Base-by-base conservation (phyloP, 2,797 vertebrate genomes). In the Vipera ursinii region DNA sequence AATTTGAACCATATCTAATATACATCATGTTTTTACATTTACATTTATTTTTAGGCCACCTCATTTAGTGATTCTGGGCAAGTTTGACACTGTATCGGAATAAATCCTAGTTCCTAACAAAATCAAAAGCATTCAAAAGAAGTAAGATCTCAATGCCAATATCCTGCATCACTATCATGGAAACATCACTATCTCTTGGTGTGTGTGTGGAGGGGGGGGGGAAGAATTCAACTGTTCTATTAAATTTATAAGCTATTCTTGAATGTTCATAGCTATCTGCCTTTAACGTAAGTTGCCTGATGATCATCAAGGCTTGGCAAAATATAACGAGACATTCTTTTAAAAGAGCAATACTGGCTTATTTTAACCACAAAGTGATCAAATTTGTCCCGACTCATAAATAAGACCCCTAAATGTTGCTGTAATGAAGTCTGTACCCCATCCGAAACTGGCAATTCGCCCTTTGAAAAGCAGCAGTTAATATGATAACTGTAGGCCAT, bases 381-480 rank as follows among this genome's bases (percentile, higher is more conserved):
- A 90, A 26, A 53, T 38, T 55, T 69, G 10, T 0, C 87, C 12
- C 0, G 61, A 73, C 73, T 55, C 86, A 92, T 93, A 90, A 96
- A 91, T 53, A 87, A 60, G 63, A 91, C 38, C 88, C 85, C 38
- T 44, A 63, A 86, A 88, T 24, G 0, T 13, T 3, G 69, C 61
- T 96, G 94, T 92, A 90, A 51, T n/a, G 93, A 96, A n/a, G 87
- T 92, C 55, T 61, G 24, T 73, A 88, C 82, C 3, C 51, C 69
- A 88, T 60, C 85, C 57, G 20, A 85, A 48, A 90, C 24, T 2
- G 24, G 90, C 22, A 0, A 0, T 0, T 89, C 57, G 44, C 5
- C 5, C 61, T 93, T 95, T 69, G 90, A 95, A 90, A 88, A 51
- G 95, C 94, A 96, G 95, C 96, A 95, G 51, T 94, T 57, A 94